Base-by-base conservation (phyloP, 2,888 invertebrate genomes). In the Brenthis daphne region DNA sequence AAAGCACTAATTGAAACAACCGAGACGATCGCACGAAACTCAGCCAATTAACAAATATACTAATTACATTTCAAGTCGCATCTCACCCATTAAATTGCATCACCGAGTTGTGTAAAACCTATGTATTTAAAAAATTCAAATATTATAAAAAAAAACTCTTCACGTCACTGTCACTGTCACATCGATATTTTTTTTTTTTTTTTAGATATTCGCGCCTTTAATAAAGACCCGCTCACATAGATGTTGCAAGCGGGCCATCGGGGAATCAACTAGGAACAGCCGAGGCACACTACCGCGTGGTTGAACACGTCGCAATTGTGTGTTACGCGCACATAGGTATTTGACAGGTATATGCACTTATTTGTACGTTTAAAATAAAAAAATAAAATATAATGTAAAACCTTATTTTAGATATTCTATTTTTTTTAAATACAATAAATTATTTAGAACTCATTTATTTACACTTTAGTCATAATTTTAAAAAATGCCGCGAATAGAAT, bases 191-290 rank as follows among this genome's bases (percentile, higher is more conserved):
- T 73, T 71, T 73, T 77, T 77, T 77, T 68, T 76, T 77, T 81
- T 85, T 85, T 81, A 82, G 85, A 85, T 83, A 81, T 82, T 77
- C 87, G 86, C 90, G 89, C 87, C 86, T 84, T 86, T 87, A 80
- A 78, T 89, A 85, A 91, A 88, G 91, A 86, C 89, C 87, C 88
- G 90, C 89, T 86, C 84, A 91, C 90, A 90, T 84, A 83, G 85
- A 83, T 89, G 90, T 87, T 87, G 88, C 89, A 88, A 88, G 89
- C 90, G 89, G 88, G 89, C 90, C 88, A 87, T 85, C 88, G 83
- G 79, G 86, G 88, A 87, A 87, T 80, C 89, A 86, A 92, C 90
- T 92, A 92, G 92, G 92, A 92, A 84, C 79, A 82, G 85, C 69
- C 77, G 71, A 74, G 24, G 79, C 85, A 87, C 86, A 88, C 91